Conservation (phyloP, 2,797 vertebrate genomes). For the Sebastes jordani region DNA sequence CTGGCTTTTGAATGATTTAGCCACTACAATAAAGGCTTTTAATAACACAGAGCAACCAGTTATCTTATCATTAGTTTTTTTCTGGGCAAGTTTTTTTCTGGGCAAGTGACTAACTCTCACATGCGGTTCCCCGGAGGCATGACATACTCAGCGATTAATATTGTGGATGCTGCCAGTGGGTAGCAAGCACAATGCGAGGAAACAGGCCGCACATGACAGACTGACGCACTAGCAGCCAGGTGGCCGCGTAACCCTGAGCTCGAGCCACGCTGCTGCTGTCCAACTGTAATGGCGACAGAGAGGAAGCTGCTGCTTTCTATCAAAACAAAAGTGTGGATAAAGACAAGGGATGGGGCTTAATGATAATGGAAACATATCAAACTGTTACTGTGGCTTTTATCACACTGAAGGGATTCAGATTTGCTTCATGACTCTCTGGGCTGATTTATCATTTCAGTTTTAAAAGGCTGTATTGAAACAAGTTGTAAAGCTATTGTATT, state of each 20-base stretch:
- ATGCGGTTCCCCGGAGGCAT: neutral
- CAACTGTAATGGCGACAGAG: slow-evolving; percentile 35
- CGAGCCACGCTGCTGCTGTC: slow-evolving; percentile 19
- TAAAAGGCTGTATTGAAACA: neutral
- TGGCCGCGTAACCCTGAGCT: slow-evolving; percentile 63
- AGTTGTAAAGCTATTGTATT: neutral
- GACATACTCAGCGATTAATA: slow-evolving; percentile 33
- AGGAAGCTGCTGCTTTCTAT: slow-evolving; percentile 65
- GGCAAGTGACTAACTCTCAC: neutral
- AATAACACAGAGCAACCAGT: too few relatives aligned
- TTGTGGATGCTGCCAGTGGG: slow-evolving; percentile 17
- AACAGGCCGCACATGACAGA: slow-evolving; percentile 62
- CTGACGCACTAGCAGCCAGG: slow-evolving; percentile 72
- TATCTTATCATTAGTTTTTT: neutral
- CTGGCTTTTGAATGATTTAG: too few relatives aligned
- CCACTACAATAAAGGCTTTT: too few relatives aligned
- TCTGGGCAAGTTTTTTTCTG: neutral
- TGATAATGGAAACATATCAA: slow-evolving; percentile 22
- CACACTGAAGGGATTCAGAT: neutral
- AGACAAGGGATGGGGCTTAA: neutral
- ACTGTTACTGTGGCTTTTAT: neutral
- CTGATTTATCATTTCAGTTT: neutral
- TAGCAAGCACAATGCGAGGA: slow-evolving; percentile 77
- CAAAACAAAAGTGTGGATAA: slow-evolving; percentile 59
- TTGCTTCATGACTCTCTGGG: neutral